phyloP scores from a whole-genome alignment of 2,888 invertebrate species.

The Vanessa cardui region DNA sequence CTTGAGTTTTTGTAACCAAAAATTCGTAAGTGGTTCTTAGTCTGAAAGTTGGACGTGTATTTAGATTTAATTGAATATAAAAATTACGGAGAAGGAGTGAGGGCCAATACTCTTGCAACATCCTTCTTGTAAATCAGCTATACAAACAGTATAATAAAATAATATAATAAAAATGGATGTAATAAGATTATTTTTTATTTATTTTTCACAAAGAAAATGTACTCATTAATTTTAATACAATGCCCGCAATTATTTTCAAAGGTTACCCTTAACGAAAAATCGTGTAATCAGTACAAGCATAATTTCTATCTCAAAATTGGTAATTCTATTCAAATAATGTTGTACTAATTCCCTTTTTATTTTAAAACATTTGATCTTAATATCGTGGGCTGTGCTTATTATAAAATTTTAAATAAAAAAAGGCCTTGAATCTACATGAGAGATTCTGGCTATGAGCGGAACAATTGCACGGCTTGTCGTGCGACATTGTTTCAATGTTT shows the following conservation, averaged over 20 bases:
- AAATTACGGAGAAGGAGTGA: no score
- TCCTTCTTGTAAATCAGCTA: no score
- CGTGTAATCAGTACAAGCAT: neutral
- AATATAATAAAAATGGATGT: no score
- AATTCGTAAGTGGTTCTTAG: no score
- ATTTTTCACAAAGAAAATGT: no score
- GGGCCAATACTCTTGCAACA: no score
- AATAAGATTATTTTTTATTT: no score
- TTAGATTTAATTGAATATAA: no score
- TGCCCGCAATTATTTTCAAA: neutral
- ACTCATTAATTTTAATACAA: no score
- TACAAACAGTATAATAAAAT: no score
- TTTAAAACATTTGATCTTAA: neutral
- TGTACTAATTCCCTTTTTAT: neutral
- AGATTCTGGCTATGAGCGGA: constrained; percentile 1
- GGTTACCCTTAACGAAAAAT: neutral
- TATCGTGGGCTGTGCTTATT: neutral
- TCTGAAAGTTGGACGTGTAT: no score
- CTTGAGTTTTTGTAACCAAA: no score
- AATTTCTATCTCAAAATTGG: neutral
- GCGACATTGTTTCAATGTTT: constrained; percentile 14
- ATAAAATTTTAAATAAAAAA: neutral
- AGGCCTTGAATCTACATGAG: neutral
- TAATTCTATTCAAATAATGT: neutral
- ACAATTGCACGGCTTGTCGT: constrained; percentile 19